Evolutionary conservation across 1,140 invertebrate genomes (phyloP).

Genomic region (Ostrea edulis): DNA sequence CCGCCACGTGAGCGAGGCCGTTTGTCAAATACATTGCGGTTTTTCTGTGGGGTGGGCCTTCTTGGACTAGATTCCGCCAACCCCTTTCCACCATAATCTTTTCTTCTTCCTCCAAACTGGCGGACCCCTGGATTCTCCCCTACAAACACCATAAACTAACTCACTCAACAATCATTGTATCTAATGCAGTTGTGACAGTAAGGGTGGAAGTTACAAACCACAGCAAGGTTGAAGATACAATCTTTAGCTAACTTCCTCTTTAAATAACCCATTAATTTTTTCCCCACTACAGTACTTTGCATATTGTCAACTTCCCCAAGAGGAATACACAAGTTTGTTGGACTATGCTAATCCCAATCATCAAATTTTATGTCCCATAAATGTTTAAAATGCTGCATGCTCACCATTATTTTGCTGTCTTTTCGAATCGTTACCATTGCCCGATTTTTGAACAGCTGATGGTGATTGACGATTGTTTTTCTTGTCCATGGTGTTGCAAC

Average conservation of each 20-base stretch:
- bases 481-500: constrained; percentile 84
- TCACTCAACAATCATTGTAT: neutral
- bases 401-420: constrained; percentile 84
- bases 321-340: neutral
- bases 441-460: constrained; percentile 83
- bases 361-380: neutral
- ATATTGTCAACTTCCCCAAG: too few species aligned
- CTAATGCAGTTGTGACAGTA: too few species aligned
- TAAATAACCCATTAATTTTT: too few species aligned
- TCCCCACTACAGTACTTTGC: too few species aligned
- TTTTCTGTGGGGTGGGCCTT: constrained; percentile 83
- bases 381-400: neutral
- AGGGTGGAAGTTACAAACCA: too few species aligned
- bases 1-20: constrained; percentile 85
- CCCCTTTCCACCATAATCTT: constrained; percentile 54
- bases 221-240: too few species aligned
- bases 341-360: neutral
- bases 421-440: constrained; percentile 83
- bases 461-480: constrained; percentile 82
- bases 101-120: constrained; percentile 80
- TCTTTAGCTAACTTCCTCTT: too few species aligned
- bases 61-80: constrained; percentile 81
- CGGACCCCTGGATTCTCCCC: constrained; percentile 84
- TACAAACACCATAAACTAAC: constrained; percentile 70
- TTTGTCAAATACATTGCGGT: constrained; percentile 84